Conservation (phyloP, 2,797 vertebrate genomes). For the Muscicapa striata region DNA sequence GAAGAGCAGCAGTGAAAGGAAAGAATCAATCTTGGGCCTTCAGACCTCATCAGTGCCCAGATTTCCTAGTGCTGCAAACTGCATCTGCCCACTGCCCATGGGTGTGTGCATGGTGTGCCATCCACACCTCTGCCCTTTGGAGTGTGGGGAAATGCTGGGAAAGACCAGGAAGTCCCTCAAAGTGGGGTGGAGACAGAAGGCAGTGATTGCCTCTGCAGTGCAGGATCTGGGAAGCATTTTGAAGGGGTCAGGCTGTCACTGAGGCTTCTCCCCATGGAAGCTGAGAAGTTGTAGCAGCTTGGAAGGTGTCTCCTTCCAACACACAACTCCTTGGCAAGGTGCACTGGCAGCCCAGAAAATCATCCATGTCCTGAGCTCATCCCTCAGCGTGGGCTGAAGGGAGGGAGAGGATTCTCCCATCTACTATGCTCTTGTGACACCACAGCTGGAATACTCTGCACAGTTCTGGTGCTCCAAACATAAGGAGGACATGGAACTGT, state of each 20-base stretch:
- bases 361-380: background rate
- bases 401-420: background rate
- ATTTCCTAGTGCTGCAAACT: background rate
- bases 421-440: background rate
- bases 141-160: background rate
- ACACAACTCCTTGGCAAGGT: background rate
- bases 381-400: background rate
- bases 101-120: background rate
- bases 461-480: background rate
- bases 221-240: background rate
- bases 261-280: background rate
- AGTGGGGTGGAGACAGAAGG: background rate
- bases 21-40: background rate
- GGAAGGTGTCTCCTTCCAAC: background rate
- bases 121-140: background rate
- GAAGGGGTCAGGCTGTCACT: background rate
- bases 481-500: background rate
- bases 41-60: background rate
- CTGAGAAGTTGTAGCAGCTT: accelerated
- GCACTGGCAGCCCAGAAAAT: background rate
- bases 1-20: background rate
- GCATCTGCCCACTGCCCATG: background rate
- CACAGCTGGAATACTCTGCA: background rate
- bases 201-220: background rate
- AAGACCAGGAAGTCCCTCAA: background rate